These are phyloP conservation scores for Trogon melanurus DNA, from an alignment of 2,113 vertebrate genomes.

Conservation along the genomic window DNA sequence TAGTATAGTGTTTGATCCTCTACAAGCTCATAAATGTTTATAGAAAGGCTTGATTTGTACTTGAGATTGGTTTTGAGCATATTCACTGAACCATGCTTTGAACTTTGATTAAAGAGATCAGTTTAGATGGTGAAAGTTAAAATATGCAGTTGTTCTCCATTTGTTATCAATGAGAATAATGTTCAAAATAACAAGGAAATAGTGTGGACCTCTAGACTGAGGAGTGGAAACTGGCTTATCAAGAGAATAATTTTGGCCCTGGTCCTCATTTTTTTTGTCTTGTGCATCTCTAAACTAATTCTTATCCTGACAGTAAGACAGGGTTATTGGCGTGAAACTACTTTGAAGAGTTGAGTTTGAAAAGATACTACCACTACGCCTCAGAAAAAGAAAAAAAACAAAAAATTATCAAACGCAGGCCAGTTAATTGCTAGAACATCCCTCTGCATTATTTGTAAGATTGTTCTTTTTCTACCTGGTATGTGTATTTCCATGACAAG, in stretches of 20 bases:
- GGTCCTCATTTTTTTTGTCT: neutral
- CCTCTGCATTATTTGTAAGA: neutral
- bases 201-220: neutral
- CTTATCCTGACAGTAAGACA: neutral
- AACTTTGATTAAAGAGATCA: neutral
- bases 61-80: neutral
- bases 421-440: neutral
- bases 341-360: neutral
- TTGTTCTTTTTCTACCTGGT: neutral
- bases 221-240: neutral
- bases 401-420: neutral
- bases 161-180: neutral
- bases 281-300: neutral
- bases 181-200: neutral
- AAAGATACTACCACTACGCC: neutral
- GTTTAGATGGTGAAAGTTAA: neutral
- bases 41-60: neutral
- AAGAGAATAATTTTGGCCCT: neutral
- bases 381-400: too few species aligned
- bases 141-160: neutral
- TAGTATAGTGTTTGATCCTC: neutral
- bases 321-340: neutral
- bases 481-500: neutral
- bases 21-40: neutral
- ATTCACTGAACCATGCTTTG: neutral